phyloP scores from a whole-genome alignment of 2,888 invertebrate species.

The Chesias legatella region DNA sequence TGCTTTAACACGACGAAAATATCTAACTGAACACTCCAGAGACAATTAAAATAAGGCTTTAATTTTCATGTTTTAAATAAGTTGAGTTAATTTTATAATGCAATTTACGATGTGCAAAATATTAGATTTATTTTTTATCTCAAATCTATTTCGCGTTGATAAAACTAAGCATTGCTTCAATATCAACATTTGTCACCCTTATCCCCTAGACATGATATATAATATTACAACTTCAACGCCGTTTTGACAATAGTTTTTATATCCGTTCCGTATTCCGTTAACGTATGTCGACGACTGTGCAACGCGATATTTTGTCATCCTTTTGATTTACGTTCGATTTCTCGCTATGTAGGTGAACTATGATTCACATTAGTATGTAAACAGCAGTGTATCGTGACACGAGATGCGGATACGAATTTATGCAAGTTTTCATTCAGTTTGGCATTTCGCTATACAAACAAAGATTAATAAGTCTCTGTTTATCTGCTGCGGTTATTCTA shows the following conservation, averaged over 20 bases:
- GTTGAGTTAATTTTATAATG: too few relatives aligned
- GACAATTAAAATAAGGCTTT: too few relatives aligned
- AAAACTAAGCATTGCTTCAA: background rate
- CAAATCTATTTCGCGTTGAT: too few relatives aligned
- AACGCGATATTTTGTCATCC: slow-evolving; percentile 44
- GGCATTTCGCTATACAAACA: too few relatives aligned
- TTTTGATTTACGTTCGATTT: slow-evolving; percentile 56
- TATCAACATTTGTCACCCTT: slow-evolving; percentile 16
- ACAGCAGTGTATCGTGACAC: slow-evolving; percentile 24
- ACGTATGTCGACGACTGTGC: slow-evolving; percentile 20
- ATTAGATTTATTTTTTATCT: too few relatives aligned
- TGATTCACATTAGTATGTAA: slow-evolving; percentile 31
- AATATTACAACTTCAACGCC: slow-evolving; percentile 23
- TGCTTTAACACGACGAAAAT: too few relatives aligned
- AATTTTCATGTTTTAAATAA: too few relatives aligned
- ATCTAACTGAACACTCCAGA: too few relatives aligned
- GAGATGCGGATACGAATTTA: background rate
- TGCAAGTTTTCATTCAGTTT: slow-evolving; percentile 4
- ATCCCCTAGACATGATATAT: slow-evolving; percentile 21
- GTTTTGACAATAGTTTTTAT: slow-evolving; percentile 27
- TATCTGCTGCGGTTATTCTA: too few relatives aligned
- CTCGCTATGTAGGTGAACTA: slow-evolving; percentile 25
- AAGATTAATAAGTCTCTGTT: background rate
- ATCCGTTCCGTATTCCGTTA: slow-evolving; percentile 16
- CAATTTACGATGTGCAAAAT: too few relatives aligned